Conservation (phyloP, 30 jellyfish, hydroid and myxozoan species). For the Turritopsis rubra region DNA sequence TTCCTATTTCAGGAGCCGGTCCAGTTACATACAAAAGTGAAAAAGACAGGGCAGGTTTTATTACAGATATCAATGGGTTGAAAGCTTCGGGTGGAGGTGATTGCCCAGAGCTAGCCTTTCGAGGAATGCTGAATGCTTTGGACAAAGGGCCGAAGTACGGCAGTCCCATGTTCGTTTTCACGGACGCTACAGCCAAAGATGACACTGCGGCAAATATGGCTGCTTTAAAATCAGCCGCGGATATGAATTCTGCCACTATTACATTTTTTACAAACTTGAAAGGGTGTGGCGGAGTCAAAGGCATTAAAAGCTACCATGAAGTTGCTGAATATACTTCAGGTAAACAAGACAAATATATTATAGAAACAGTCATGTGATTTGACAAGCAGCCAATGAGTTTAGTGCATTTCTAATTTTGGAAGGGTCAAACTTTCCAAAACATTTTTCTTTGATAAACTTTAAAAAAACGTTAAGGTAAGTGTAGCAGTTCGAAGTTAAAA, state of each 20-base stretch:
- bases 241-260: conserved; percentile 62
- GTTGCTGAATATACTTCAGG: conserved; percentile 90
- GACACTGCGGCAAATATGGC: conserved; percentile 50
- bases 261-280: conserved; percentile 67
- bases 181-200: conserved; percentile 90
- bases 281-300: conserved; percentile 51
- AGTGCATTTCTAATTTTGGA: too few relatives aligned
- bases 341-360: neutral
- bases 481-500: neutral
- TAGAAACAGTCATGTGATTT: too few relatives aligned
- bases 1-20: conserved; percentile 47
- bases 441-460: too few relatives aligned
- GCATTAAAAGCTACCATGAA: conserved; percentile 55
- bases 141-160: conserved; percentile 51
- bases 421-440: too few relatives aligned
- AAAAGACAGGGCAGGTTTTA: conserved; percentile 41
- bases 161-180: conserved; percentile 88
- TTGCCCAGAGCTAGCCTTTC: conserved; percentile 82
- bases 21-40: conserved; percentile 63
- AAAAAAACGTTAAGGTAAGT: too few relatives aligned
- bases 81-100: conserved; percentile 62
- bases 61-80: conserved; percentile 45
- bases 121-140: conserved; percentile 82
- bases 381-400: too few relatives aligned
- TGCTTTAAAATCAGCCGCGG: conserved; percentile 72